These are phyloP conservation scores for Manduca sexta DNA, from an alignment of 1,140 invertebrate species.

Conservation along the genomic window DNA sequence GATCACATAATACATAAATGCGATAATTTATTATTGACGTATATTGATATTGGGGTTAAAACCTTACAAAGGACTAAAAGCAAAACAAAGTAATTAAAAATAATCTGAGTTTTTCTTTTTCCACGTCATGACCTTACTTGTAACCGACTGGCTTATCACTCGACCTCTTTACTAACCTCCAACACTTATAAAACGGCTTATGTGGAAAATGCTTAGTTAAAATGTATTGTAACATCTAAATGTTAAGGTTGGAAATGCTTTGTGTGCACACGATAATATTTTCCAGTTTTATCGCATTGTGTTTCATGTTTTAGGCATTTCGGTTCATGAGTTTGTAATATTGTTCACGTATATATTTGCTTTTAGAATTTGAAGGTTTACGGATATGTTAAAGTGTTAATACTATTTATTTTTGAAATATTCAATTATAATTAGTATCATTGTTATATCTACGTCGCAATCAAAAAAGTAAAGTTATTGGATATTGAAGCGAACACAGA, in stretches of 20 bases:
- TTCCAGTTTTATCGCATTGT: slow-evolving; percentile 39
- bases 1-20: too few relatives aligned
- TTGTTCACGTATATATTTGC: slow-evolving; percentile 11
- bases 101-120: slow-evolving; percentile 35
- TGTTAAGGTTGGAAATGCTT: slow-evolving; percentile 10
- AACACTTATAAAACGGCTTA: slow-evolving; percentile 2
- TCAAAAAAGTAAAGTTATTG: too few relatives aligned
- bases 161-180: slow-evolving; percentile 57
- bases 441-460: too few relatives aligned
- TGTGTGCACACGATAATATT: slow-evolving; percentile 12
- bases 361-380: slow-evolving; percentile 5
- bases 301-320: slow-evolving; percentile 46
- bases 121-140: slow-evolving; percentile 41
- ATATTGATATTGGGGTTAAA: neutral
- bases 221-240: neutral
- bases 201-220: slow-evolving; percentile 21
- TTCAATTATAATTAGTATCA: too few relatives aligned
- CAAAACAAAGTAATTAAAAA: slow-evolving; percentile 1
- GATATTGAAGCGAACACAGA: too few relatives aligned
- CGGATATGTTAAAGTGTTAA: too few relatives aligned
- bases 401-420: too few relatives aligned
- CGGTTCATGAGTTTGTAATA: slow-evolving; percentile 28
- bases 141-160: slow-evolving; percentile 45
- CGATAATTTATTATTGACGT: too few relatives aligned
- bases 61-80: neutral